Percentiles rank a stretch among this genome's conserved stretches.
Conservation (phyloP, 2,113 vertebrate species). For the Aegotheles bennettii region DNA sequence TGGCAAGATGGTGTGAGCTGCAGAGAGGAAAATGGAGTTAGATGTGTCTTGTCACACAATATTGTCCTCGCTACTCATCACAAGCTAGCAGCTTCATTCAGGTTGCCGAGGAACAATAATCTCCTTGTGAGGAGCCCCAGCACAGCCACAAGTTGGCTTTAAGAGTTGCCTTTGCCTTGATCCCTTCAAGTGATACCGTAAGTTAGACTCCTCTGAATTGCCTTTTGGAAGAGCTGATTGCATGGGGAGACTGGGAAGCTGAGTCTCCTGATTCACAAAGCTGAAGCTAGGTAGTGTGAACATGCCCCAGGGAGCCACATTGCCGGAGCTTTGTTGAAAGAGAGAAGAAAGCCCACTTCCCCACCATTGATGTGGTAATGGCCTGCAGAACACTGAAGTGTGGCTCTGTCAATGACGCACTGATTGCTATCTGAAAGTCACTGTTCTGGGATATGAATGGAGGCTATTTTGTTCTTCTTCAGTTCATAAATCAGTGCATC, state of each 20-base stretch:
- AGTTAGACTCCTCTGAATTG: slow-evolving; percentile 1
- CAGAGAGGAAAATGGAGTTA: not conserved
- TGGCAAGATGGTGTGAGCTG: not conserved
- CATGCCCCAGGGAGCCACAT: not conserved
- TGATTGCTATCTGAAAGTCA: slow-evolving; percentile 7
- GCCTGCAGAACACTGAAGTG: not conserved
- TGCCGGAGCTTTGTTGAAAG: not conserved
- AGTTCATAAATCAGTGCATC: not conserved
- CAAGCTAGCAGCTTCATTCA: not conserved
- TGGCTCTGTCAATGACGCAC: not conserved
- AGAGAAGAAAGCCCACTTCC: slow-evolving; percentile 2
- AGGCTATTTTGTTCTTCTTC: not conserved
- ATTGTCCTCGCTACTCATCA: not conserved
- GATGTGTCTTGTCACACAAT: not conserved
- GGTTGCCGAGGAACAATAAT: not conserved
- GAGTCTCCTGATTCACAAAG: not conserved
- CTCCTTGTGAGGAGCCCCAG: not conserved
- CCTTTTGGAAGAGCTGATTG: not conserved
- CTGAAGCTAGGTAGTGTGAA: not conserved
- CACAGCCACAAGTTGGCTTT: not conserved
- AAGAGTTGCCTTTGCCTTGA: not conserved
- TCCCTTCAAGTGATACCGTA: not conserved
- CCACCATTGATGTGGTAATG: slow-evolving; percentile 3
- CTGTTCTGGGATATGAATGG: not conserved
- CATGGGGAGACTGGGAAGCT: not conserved